Evolutionary conservation across 2,113 vertebrate species (phyloP).

Genomic region (Salvelinus alpinus): DNA sequence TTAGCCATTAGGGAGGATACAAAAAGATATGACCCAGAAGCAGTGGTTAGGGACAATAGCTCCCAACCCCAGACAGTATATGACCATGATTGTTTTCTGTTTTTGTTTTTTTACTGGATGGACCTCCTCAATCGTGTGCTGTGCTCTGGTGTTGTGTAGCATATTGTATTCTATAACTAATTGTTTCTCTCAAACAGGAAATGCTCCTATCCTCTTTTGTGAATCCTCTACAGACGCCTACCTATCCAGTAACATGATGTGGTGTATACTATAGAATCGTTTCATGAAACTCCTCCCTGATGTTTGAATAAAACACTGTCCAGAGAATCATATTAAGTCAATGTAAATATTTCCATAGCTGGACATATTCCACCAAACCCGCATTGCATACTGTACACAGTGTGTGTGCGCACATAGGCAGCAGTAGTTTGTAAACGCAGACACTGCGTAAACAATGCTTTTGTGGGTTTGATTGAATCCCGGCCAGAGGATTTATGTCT

Average conservation of each 20-base stretch:
- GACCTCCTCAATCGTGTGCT: neutral
- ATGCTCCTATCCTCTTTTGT: constrained; percentile 35
- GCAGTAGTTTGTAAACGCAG: no score
- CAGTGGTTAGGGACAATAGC: no score
- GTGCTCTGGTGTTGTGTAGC: constrained; percentile 63
- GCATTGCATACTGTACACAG: no score
- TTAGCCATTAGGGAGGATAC: no score
- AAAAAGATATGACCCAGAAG: no score
- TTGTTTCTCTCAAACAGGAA: constrained; percentile 21
- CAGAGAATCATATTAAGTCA: constrained; percentile 19
- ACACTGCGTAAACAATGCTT: no score
- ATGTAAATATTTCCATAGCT: constrained; percentile 41
- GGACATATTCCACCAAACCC: no score
- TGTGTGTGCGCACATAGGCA: no score
- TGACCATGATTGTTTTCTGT: constrained; percentile 43
- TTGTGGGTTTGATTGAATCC: no score
- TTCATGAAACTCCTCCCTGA: neutral
- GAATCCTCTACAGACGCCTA: constrained; percentile 48
- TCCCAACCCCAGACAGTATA: neutral
- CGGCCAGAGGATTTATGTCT: no score
- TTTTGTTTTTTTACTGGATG: constrained; percentile 12
- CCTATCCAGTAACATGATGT: neutral
- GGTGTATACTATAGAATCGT: neutral
- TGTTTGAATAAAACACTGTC: constrained; percentile 13
- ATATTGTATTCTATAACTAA: constrained; percentile 53